phyloP scores from a whole-genome alignment of 1,140 invertebrate genomes.

The Bombus waltoni region DNA sequence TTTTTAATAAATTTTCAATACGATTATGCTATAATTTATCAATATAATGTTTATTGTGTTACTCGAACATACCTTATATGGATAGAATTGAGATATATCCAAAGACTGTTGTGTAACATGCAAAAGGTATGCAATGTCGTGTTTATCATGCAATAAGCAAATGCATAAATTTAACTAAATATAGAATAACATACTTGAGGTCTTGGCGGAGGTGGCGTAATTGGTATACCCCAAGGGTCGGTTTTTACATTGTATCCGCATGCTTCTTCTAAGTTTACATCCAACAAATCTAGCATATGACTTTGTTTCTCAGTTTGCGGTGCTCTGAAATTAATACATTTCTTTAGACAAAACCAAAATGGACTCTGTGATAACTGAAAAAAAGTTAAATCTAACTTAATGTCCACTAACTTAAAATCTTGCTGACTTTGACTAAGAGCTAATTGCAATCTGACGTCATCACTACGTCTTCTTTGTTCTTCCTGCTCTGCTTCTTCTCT shows the following conservation, averaged over 20 bases:
- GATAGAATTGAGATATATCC: slow-evolving; percentile 75
- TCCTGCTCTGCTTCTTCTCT: slow-evolving; percentile 99
- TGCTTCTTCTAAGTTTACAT: slow-evolving; percentile 88
- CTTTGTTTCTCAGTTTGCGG: slow-evolving; percentile 84
- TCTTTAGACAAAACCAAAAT: background rate
- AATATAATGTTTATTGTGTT: background rate
- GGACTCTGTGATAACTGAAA: background rate
- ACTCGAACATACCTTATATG: slow-evolving; percentile 72
- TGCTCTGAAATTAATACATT: slow-evolving; percentile 70
- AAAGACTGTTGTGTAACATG: slow-evolving; percentile 76
- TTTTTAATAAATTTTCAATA: background rate
- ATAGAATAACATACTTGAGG: slow-evolving; percentile 78
- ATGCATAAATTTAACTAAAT: slow-evolving; percentile 8
- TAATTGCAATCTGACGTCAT: slow-evolving; percentile 96
- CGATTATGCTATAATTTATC: background rate
- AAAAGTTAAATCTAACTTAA: background rate
- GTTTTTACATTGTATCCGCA: slow-evolving; percentile 80
- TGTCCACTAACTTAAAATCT: slow-evolving; percentile 88
- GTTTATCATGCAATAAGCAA: slow-evolving; percentile 71
- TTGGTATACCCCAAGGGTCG: slow-evolving; percentile 90
- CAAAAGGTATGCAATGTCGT: slow-evolving; percentile 61
- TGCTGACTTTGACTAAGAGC: slow-evolving; percentile 96
- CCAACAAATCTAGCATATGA: slow-evolving; percentile 91
- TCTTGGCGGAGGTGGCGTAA: slow-evolving; percentile 81
- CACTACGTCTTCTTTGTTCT: slow-evolving; percentile 94